phyloP scores from a whole-genome alignment of 2,888 invertebrate species.

The Apodemia duryi region DNA sequence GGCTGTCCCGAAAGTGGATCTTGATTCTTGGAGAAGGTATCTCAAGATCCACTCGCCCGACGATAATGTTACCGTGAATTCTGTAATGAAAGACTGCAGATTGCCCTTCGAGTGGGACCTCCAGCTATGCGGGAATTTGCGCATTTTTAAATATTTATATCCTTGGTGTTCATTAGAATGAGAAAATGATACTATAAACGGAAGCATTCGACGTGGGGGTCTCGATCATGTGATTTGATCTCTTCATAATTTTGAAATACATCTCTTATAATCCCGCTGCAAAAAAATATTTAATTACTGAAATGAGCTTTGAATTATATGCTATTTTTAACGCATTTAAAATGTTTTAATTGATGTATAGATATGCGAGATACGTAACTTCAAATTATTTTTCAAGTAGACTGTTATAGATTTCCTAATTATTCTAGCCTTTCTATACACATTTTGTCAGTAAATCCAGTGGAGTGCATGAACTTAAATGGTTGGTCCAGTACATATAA shows the following conservation, averaged over 20 bases:
- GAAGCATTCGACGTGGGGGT: constrained; percentile 57
- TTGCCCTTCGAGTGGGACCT: constrained; percentile 39
- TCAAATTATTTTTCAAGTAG: no score
- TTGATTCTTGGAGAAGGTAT: constrained; percentile 55
- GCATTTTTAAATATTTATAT: constrained; percentile 43
- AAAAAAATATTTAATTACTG: not conserved
- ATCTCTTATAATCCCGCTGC: not conserved
- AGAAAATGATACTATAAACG: constrained; percentile 36
- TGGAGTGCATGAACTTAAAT: no score
- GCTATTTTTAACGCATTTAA: not conserved
- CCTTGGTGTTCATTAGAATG: constrained; percentile 35
- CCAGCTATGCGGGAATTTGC: constrained; percentile 33
- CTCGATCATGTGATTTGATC: constrained; percentile 28
- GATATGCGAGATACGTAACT: no score
- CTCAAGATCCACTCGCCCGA: constrained; percentile 49
- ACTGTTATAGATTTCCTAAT: no score
- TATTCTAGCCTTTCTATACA: no score
- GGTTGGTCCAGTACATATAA: no score
- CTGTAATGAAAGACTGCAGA: constrained; percentile 57
- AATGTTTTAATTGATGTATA: no score
- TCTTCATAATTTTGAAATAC: not conserved
- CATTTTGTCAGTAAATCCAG: no score
- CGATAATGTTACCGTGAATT: constrained; percentile 60
- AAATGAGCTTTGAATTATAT: not conserved
- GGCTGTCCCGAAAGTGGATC: constrained; percentile 70